phyloP scores from a whole-genome alignment of 2,888 invertebrate genomes.

The Leucoptera coffeella region DNA sequence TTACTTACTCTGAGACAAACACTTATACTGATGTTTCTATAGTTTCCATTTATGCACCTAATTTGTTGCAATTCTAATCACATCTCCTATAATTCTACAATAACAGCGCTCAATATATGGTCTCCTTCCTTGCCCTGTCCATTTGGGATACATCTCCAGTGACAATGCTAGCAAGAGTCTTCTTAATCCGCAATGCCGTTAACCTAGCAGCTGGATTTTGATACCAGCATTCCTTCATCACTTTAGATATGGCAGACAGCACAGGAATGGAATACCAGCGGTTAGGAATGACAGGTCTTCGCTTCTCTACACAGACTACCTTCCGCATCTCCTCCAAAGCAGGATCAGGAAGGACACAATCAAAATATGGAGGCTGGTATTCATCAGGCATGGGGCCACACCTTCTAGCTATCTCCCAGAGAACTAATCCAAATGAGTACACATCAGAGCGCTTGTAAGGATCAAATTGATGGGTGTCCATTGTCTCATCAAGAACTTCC shows the following conservation, averaged over 20 bases:
- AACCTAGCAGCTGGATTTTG: conserved; percentile 91
- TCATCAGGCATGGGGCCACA: conserved; percentile 80
- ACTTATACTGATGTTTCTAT: no score
- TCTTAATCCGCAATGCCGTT: conserved; percentile 93
- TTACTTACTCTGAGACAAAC: no score
- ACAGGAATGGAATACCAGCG: conserved; percentile 74
- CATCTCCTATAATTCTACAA: no score
- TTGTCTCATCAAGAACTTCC: conserved; percentile 87
- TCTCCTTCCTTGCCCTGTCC: no score
- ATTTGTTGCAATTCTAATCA: no score
- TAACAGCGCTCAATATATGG: no score
- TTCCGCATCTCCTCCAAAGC: conserved; percentile 91
- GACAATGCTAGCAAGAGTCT: conserved; percentile 81
- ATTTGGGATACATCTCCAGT: no score
- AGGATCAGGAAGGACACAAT: conserved; percentile 91
- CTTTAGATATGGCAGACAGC: conserved; percentile 77
- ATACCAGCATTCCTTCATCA: conserved; percentile 99
- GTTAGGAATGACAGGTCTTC: conserved; percentile 86
- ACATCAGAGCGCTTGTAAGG: conserved; percentile 97
- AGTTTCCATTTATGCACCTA: no score
- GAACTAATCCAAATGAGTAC: conserved; percentile 93
- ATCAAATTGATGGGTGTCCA: conserved; percentile 92
- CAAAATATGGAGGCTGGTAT: conserved; percentile 93
- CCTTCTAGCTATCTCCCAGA: conserved; percentile 93
- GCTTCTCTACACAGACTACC: conserved; percentile 81